Base-by-base conservation (phyloP, 2,113 vertebrate genomes). In the Alouatta palliata region DNA sequence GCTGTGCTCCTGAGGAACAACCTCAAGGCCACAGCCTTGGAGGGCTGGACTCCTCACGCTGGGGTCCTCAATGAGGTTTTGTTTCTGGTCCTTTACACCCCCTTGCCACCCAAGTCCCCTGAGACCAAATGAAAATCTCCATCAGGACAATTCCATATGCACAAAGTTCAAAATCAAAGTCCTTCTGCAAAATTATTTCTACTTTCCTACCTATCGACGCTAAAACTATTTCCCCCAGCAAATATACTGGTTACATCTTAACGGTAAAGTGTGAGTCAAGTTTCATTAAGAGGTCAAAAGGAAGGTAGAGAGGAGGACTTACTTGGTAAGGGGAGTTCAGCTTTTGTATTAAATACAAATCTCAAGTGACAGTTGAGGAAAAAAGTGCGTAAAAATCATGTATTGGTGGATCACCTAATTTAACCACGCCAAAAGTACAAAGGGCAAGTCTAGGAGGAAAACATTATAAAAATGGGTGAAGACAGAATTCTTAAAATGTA, bases 91-190 rank as follows among this genome's bases (percentile, higher is more conserved):
- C 58, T 87, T 88, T 75, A 84, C 7, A 61, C 8, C 71, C 40
- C 10, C 23, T 7, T 30, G 35, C 49, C 52, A 86, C 21, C 81
- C 70, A 84, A 77, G 21, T 32, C 32, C 61, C 9, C 71, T 40
- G 76, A 90, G 25, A n/a, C 56, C 61, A 80, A 47, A 6, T 77
- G 35, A 75, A 94, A 68, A 58, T 87, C 52, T 43, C 23, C 8
- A 61, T 27, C 4, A 54, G 14, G 43, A 52, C 13, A 76, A 76
- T 71, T 80, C 52, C 61, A 82, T 4, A 17, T 52, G 49, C 32
- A 83, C 43, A 49, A 77, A 93, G 66, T 88, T 91, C 84, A 90
- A 75, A 83, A 73, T 82, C 35, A 80, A 58, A 76, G 54, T 86
- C 77, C 43, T 83, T 80, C 64, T 37, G 37, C 45, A 87, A 83